Evolutionary conservation across 2,888 invertebrate genomes (phyloP).

Genomic region (Chaetoderma sp.): DNA sequence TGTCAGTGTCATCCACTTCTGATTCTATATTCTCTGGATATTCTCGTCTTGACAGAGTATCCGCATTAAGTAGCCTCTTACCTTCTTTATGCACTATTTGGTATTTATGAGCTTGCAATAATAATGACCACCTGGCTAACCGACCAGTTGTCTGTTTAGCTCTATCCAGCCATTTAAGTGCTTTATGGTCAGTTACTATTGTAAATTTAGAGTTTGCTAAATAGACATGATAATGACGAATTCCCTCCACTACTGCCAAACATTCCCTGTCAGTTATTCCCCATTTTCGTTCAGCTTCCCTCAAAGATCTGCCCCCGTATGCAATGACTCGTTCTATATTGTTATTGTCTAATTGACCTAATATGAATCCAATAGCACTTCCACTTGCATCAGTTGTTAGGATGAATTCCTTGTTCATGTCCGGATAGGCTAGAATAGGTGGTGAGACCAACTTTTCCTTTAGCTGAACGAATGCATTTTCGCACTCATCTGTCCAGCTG

Average conservation of each 20-base stretch:
- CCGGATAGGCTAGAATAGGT: constrained; percentile 22
- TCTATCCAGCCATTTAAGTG: constrained; percentile 21
- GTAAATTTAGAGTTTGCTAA: constrained; percentile 24
- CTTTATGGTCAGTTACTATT: constrained; percentile 34
- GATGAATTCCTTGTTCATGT: constrained; percentile 21
- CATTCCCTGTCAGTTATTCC: constrained; percentile 27
- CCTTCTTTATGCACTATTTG: constrained; percentile 22
- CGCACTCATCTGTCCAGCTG: constrained; percentile 44
- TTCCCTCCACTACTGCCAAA: constrained; percentile 33
- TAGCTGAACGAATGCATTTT: constrained; percentile 45
- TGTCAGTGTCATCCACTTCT: no score
- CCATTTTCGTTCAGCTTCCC: constrained; percentile 19
- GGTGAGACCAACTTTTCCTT: constrained; percentile 35
- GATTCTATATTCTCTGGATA: no score
- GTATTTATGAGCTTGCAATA: constrained; percentile 31
- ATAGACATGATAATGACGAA: constrained; percentile 25
- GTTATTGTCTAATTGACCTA: constrained; percentile 33
- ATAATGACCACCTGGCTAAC: constrained; percentile 22
- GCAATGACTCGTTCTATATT: constrained; percentile 32
- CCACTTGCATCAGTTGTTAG: constrained; percentile 35
- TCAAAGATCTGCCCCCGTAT: constrained; percentile 27
- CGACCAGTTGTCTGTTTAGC: constrained; percentile 19
- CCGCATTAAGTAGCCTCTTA: not conserved
- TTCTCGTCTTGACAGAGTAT: not conserved
- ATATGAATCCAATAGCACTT: constrained; percentile 29